phyloP scores from a whole-genome alignment of 2,797 vertebrate genomes.

The Mastacembelus armatus region DNA sequence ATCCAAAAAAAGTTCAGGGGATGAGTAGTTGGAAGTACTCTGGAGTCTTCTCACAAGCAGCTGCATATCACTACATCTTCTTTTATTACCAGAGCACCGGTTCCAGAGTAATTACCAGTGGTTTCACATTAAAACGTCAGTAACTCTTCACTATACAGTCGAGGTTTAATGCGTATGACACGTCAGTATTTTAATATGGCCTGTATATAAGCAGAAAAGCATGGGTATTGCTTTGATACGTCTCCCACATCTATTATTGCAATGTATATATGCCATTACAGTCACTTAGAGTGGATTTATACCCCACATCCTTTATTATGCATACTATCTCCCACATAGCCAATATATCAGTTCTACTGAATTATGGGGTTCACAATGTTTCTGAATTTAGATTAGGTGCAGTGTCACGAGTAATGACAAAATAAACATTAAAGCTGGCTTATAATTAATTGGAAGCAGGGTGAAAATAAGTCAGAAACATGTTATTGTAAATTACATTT shows the following conservation, averaged over 20 bases:
- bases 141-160: not conserved
- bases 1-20: no score
- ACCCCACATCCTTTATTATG: conserved; percentile 13
- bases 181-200: not conserved
- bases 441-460: conserved; percentile 16
- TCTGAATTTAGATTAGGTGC: conserved; percentile 20
- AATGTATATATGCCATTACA: no score
- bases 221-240: conserved; percentile 16
- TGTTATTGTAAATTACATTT: conserved; percentile 10
- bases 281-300: conserved; percentile 14
- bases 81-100: no score
- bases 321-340: not conserved
- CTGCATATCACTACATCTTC: not conserved
- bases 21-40: no score
- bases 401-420: conserved; percentile 14
- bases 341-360: conserved; percentile 2
- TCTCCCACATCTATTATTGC: conserved; percentile 13
- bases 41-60: no score
- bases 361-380: conserved; percentile 17
- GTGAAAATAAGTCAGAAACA: conserved; percentile 2
- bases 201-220: not conserved
- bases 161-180: not conserved
- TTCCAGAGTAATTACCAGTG: not conserved
- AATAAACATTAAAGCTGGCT: not conserved
- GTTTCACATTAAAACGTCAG: conserved; percentile 3